Percentiles rank a stretch among this genome's conserved stretches.
These are phyloP conservation scores for Hypomecis punctinalis DNA, from an alignment of 2,888 invertebrate species.

Conservation along the genomic window DNA sequence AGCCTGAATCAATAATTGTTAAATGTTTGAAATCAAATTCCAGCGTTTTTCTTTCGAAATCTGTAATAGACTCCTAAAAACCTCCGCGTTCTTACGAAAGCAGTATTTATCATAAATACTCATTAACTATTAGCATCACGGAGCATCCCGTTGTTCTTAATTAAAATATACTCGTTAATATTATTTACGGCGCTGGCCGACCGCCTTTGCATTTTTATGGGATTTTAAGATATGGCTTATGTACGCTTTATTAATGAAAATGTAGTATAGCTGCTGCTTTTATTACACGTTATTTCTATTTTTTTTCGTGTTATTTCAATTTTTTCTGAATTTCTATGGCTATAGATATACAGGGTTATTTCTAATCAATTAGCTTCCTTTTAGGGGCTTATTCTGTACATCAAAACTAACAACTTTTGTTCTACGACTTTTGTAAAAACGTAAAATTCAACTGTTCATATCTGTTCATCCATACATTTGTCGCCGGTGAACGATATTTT, in stretches of 20 bases:
- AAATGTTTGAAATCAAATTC: not conserved
- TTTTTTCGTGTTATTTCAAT: no score
- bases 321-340: no score
- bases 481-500: no score
- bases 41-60: not conserved
- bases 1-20: no score
- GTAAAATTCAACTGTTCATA: no score
- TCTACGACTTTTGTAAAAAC: no score
- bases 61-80: slow-evolving; percentile 2
- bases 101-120: slow-evolving; percentile 51
- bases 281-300: slow-evolving; percentile 19
- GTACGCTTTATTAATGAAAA: slow-evolving; percentile 38
- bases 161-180: slow-evolving; percentile 79
- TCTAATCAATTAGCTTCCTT: no score
- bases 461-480: no score
- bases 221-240: slow-evolving; percentile 54
- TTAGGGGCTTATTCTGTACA: no score
- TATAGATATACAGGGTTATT: no score
- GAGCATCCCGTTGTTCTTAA: slow-evolving; percentile 62
- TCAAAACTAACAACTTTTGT: no score
- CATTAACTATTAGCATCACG: slow-evolving; percentile 59
- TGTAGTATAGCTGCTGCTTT: slow-evolving; percentile 31
- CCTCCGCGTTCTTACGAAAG: slow-evolving; percentile 24
- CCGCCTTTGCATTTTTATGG: slow-evolving; percentile 77
- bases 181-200: slow-evolving; percentile 73